Evolutionary conservation across 2,113 vertebrate genomes (phyloP).

Genomic region (Spermophilus dauricus): DNA sequence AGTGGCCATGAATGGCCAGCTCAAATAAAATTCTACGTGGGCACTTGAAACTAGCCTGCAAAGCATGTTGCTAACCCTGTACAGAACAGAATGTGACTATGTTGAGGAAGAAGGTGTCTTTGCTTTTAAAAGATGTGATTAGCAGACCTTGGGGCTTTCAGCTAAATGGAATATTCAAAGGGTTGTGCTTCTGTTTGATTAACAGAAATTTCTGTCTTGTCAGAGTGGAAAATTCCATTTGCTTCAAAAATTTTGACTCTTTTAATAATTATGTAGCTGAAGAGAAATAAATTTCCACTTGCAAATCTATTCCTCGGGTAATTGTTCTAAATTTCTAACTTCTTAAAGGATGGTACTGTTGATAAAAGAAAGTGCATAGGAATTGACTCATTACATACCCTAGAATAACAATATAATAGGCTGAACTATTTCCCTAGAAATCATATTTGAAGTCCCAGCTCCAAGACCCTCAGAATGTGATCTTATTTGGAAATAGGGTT

Average conservation of each 20-base stretch:
- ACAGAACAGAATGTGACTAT: neutral
- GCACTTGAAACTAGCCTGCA: neutral
- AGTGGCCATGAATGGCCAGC: neutral
- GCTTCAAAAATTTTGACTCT: neutral
- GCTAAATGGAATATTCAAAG: neutral
- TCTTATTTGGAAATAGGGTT: constrained; percentile 20
- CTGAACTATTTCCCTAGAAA: neutral
- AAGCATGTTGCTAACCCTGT: too few species aligned
- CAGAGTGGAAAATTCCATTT: neutral
- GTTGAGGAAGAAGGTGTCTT: neutral
- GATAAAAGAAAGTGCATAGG: neutral
- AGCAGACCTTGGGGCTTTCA: neutral
- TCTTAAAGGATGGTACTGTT: constrained; percentile 1
- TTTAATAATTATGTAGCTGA: constrained; percentile 1
- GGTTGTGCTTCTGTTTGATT: neutral
- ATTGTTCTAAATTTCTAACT: neutral
- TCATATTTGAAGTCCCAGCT: neutral
- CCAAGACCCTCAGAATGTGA: neutral
- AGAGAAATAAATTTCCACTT: constrained; percentile 17
- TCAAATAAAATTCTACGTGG: neutral
- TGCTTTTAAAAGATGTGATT: neutral
- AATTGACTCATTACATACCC: neutral
- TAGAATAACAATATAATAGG: neutral
- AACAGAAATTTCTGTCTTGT: neutral
- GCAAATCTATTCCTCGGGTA: neutral